These are phyloP conservation scores for Ageneiosus marmoratus DNA, from an alignment of 2,113 vertebrate species.

Conservation along the genomic window DNA sequence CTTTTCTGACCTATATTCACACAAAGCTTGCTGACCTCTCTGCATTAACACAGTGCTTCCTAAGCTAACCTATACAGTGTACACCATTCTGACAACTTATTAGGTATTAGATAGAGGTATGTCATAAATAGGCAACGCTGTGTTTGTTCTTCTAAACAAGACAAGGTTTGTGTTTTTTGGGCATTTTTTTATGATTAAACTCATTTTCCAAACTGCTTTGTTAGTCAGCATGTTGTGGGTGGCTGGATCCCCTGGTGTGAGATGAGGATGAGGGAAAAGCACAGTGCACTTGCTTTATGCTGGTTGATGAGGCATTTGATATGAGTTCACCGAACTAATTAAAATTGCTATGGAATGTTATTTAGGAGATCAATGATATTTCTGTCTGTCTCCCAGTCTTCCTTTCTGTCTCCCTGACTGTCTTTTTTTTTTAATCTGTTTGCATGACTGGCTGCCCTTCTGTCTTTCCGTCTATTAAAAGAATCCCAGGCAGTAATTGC, in stretches of 20 bases:
- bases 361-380: neutral
- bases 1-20: slow-evolving; percentile 1
- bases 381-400: neutral
- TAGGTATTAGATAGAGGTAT: no score
- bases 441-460: neutral
- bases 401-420: no score
- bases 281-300: slow-evolving; percentile 5
- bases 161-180: neutral
- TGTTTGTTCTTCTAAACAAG: neutral
- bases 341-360: neutral
- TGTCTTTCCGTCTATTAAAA: neutral
- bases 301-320: slow-evolving; percentile 1
- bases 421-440: neutral
- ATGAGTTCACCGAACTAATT: neutral
- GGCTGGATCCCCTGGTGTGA: neutral
- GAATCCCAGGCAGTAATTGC: neutral
- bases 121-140: neutral
- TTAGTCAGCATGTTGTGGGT: slow-evolving; percentile 6
- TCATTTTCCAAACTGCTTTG: neutral
- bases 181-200: neutral
- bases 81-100: no score
- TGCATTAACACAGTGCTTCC: neutral
- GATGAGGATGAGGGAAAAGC: slow-evolving; percentile 1
- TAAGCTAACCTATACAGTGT: neutral
- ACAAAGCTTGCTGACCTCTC: neutral